phyloP scores from a whole-genome alignment of 2,113 vertebrate genomes.

The Circaetus gallicus region DNA sequence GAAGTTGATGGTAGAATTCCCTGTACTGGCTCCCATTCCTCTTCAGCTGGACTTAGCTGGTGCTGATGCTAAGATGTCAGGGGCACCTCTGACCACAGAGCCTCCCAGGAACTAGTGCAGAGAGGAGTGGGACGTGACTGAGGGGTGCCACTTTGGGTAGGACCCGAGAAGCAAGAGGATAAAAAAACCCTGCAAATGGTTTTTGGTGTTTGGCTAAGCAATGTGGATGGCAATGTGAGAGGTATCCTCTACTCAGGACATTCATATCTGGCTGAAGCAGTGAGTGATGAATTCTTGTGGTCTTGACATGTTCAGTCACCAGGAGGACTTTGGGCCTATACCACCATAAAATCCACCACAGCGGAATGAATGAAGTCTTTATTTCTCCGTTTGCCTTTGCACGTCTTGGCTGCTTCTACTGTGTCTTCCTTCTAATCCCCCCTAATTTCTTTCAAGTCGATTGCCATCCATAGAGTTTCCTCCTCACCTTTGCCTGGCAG shows the following conservation, averaged over 20 bases:
- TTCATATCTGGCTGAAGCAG: not conserved
- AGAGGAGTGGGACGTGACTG: not conserved
- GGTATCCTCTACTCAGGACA: not conserved
- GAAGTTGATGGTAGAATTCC: not conserved
- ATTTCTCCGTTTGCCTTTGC: not conserved
- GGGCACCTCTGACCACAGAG: rapidly evolving
- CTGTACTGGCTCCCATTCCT: not conserved
- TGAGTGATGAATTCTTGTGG: not conserved
- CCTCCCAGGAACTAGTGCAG: not conserved
- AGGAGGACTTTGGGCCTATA: not conserved
- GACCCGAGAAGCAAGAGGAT: not conserved
- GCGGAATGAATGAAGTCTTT: not conserved
- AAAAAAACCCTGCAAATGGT: not conserved
- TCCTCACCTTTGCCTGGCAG: not conserved
- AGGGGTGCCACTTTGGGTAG: not conserved
- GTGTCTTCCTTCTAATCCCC: not conserved
- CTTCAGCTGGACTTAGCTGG: not conserved
- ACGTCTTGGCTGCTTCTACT: not conserved
- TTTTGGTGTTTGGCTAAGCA: not conserved
- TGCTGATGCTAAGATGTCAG: not conserved
- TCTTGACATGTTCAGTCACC: not conserved
- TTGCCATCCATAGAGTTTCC: not conserved
- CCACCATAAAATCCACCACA: not conserved
- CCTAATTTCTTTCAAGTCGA: not conserved
- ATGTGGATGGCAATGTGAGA: not conserved